A percentile compares a stretch with the other conserved stretches of the same genome.
Conservation (phyloP, 2,113 vertebrate species). For the Promerops cafer region DNA sequence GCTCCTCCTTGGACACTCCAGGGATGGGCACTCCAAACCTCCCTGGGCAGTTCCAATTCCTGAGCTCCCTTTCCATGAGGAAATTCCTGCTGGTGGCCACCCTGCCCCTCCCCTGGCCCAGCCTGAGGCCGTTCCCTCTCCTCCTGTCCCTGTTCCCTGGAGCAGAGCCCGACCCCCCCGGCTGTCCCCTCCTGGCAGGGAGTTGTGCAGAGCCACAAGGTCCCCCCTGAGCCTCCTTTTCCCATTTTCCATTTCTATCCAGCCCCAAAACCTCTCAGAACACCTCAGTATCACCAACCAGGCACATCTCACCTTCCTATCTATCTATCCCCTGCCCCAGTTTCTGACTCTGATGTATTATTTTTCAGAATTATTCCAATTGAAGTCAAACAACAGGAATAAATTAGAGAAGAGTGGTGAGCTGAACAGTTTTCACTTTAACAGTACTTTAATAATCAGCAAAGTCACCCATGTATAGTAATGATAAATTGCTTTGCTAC, state of each 20-base stretch:
- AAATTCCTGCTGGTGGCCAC: rapidly evolving
- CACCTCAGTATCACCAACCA: not conserved
- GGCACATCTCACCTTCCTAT: not conserved
- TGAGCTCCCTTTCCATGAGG: rapidly evolving
- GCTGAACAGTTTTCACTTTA: constrained; percentile 12
- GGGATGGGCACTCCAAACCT: not conserved
- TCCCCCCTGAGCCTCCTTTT: not conserved
- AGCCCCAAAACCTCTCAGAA: not conserved
- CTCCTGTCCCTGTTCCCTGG: not conserved
- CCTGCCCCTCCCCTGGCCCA: not conserved
- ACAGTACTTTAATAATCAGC: constrained; percentile 67
- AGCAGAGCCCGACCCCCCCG: rapidly evolving
- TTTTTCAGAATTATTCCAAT: not conserved
- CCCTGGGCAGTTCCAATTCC: not conserved
- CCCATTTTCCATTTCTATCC: not conserved
- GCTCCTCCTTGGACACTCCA: rapidly evolving
- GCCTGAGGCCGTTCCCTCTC: not conserved
- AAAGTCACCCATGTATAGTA: constrained; percentile 52
- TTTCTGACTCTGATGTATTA: not conserved
- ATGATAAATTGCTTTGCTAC: constrained; percentile 70
- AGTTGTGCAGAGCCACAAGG: not conserved
- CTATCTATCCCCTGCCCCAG: not conserved
- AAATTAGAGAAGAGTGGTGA: constrained; percentile 18
- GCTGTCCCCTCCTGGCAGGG: not conserved
- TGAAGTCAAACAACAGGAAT: constrained; percentile 22